Percentiles rank a stretch among this genome's conserved stretches.
Evolutionary conservation across 2,797 vertebrate genomes (phyloP).

Genomic region (Pseudochaenichthys georgianus): DNA sequence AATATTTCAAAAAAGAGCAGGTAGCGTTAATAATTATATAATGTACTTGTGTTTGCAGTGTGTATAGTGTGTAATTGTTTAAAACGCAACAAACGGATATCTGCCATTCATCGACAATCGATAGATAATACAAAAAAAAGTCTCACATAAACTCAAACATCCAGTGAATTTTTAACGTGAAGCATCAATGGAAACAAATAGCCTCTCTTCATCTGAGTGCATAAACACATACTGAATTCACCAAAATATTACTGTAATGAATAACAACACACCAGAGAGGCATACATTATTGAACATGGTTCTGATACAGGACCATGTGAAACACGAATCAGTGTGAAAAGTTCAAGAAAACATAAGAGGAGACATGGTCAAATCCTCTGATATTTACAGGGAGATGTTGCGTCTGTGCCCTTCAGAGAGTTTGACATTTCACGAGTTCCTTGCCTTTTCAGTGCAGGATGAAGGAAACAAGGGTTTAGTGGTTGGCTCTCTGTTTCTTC

Average conservation of each 20-base stretch:
- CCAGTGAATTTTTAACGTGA: background rate
- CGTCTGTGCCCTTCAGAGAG: constrained; percentile 4
- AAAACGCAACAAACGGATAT: background rate
- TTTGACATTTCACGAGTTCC: constrained; percentile 21
- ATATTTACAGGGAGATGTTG: constrained; percentile 27
- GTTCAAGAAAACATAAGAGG: background rate
- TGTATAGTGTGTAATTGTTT: background rate
- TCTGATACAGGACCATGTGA: background rate
- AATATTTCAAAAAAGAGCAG: background rate
- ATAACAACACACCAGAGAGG: background rate
- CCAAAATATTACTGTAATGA: background rate
- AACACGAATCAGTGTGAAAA: constrained; percentile 7
- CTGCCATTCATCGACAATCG: background rate
- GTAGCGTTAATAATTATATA: background rate
- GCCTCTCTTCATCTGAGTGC: background rate
- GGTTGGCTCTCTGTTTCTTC: constrained; percentile 7
- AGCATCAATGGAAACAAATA: background rate
- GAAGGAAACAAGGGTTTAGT: background rate
- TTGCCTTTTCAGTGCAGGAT: constrained; percentile 27
- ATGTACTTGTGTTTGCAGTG: background rate
- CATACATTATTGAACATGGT: background rate
- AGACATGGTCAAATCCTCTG: constrained; percentile 2
- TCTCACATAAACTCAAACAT: background rate
- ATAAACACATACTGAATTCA: background rate
- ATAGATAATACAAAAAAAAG: background rate